phyloP scores from a whole-genome alignment of 2,797 vertebrate species.

The Erethizon dorsatum region DNA sequence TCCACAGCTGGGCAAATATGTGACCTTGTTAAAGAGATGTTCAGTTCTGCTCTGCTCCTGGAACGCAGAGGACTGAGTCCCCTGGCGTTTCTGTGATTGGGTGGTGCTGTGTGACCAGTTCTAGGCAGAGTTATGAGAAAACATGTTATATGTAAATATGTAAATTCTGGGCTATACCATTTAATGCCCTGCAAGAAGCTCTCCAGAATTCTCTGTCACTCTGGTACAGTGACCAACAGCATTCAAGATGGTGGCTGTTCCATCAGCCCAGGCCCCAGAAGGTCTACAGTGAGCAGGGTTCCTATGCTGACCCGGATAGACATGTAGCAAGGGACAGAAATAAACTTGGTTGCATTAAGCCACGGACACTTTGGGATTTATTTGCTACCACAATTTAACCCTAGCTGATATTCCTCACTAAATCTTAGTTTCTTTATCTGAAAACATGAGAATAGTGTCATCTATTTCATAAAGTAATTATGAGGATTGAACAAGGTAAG shows the following conservation, averaged over 20 bases:
- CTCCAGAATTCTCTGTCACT: conserved; percentile 13
- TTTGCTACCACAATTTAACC: conserved; percentile 5
- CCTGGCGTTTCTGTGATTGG: not conserved
- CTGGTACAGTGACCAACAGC: not conserved
- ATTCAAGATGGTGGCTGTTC: not conserved
- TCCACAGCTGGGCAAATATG: not conserved
- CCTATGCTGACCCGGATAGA: not conserved
- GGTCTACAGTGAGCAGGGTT: not conserved
- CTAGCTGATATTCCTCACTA: not conserved
- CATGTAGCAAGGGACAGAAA: not conserved
- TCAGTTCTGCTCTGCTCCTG: not conserved
- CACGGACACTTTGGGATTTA: not conserved
- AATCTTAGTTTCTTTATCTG: conserved; percentile 53
- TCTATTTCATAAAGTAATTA: not conserved
- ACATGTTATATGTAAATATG: not conserved
- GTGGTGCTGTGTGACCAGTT: not conserved
- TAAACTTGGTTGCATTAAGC: not conserved
- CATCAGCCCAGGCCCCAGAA: not conserved
- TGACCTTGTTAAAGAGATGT: not conserved
- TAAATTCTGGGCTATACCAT: not conserved
- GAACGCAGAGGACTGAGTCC: not conserved
- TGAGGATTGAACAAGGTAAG: not conserved
- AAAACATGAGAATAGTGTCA: not conserved
- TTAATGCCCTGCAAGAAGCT: not conserved
- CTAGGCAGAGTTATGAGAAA: not conserved